phyloP scores from a whole-genome alignment of 2,113 vertebrate species.

The Eclectus roratus region DNA sequence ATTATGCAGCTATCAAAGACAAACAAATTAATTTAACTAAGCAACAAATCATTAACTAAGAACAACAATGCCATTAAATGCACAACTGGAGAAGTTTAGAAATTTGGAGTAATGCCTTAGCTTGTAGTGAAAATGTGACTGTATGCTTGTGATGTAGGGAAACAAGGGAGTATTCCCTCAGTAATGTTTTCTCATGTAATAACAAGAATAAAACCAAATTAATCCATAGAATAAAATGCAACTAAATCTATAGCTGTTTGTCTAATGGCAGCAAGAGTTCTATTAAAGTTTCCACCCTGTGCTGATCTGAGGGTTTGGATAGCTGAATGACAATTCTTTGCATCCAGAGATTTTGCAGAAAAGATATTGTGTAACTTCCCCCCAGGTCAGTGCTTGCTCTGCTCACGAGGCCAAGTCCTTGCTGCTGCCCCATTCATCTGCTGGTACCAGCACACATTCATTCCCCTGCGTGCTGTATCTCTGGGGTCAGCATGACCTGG shows the following conservation, averaged over 20 bases:
- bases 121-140: not conserved
- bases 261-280: not conserved
- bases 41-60: not conserved
- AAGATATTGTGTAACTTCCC: not conserved
- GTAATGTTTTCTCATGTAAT: not conserved
- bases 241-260: not conserved
- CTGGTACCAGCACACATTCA: accelerated
- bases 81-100: not conserved
- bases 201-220: not conserved
- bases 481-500: not conserved
- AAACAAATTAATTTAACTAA: not conserved
- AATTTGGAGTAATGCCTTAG: not conserved
- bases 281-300: not conserved
- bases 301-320: not conserved
- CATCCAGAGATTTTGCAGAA: not conserved
- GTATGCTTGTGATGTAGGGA: not conserved
- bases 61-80: not conserved
- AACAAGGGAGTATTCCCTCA: not conserved
- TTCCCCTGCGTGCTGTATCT: not conserved
- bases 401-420: not conserved
- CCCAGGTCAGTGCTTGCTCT: not conserved
- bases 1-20: not conserved
- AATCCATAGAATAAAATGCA: not conserved
- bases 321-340: not conserved
- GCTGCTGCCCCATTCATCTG: not conserved